Evolutionary conservation across 2,113 vertebrate genomes (phyloP).

Genomic region (Hippocampus comes): DNA sequence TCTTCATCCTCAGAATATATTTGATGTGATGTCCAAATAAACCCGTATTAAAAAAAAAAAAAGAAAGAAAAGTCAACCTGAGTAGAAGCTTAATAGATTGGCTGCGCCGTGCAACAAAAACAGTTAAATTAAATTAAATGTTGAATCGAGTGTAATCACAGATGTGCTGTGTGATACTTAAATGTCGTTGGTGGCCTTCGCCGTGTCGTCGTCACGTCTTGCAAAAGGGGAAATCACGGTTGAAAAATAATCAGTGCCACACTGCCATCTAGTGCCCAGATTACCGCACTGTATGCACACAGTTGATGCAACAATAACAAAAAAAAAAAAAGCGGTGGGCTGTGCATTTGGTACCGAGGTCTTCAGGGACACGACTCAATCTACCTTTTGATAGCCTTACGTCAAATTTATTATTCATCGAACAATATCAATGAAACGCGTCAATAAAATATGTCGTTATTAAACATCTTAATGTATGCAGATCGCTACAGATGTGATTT

Average conservation of each 20-base stretch:
- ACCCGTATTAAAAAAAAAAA: slow-evolving; percentile 17
- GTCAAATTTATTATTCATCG: neutral
- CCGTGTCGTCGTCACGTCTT: slow-evolving; percentile 36
- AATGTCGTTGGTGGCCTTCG: slow-evolving; percentile 51
- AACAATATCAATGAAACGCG: neutral
- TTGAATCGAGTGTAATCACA: neutral
- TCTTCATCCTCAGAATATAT: slow-evolving; percentile 38
- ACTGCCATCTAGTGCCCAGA: slow-evolving; percentile 72
- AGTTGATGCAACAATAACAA: neutral
- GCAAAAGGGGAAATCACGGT: slow-evolving; percentile 35
- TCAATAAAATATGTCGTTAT: too few species aligned
- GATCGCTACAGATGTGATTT: neutral
- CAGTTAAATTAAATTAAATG: neutral
- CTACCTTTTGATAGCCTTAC: neutral
- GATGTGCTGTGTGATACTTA: slow-evolving; percentile 21
- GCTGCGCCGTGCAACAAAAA: neutral
- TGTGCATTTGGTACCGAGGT: too few species aligned
- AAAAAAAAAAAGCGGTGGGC: too few species aligned
- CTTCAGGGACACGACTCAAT: neutral
- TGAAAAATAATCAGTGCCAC: slow-evolving; percentile 66
- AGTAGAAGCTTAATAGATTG: slow-evolving; percentile 1
- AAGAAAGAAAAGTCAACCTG: neutral
- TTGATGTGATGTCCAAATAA: slow-evolving; percentile 36
- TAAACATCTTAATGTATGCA: neutral
- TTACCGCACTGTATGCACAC: slow-evolving; percentile 43